Conservation (phyloP, 2,797 vertebrate genomes). For the Phataginus tricuspis region DNA sequence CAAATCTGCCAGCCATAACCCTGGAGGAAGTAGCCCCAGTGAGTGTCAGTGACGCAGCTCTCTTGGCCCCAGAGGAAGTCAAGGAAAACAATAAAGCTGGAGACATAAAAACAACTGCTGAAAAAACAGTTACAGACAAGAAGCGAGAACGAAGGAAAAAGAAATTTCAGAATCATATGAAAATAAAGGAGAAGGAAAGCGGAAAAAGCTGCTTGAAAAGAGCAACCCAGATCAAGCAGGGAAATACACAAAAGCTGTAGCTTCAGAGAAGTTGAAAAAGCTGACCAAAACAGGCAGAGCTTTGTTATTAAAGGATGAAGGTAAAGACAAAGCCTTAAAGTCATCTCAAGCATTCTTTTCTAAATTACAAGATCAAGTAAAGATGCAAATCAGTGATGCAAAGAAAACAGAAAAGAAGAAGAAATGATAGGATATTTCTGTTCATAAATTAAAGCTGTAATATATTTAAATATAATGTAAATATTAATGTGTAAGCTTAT, state of each 20-base stretch:
- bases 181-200: conserved; percentile 90
- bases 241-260: conserved; percentile 88
- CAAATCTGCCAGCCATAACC: conserved; percentile 93
- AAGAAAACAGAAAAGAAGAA: conserved; percentile 90
- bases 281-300: conserved; percentile 93
- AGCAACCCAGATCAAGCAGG: conserved; percentile 82
- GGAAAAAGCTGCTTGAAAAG: conserved; percentile 90
- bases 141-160: conserved; percentile 94
- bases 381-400: conserved; percentile 93
- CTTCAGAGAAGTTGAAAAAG: conserved; percentile 89
- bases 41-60: conserved; percentile 91
- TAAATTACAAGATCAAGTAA: conserved; percentile 97
- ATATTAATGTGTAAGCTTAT: conserved; percentile 59
- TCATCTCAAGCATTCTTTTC: conserved; percentile 98
- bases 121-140: conserved; percentile 95
- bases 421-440: conserved; percentile 90
- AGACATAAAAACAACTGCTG: conserved; percentile 90
- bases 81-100: conserved; percentile 96
- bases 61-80: conserved; percentile 97
- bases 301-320: conserved; percentile 94
- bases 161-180: conserved; percentile 91
- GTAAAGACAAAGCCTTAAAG: conserved; percentile 94
- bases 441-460: conserved; percentile 95
- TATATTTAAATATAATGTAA: conserved; percentile 69
- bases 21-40: conserved; percentile 98